Base-by-base conservation (phyloP, 2,113 vertebrate genomes). In the Onychostruthus taczanowskii region DNA sequence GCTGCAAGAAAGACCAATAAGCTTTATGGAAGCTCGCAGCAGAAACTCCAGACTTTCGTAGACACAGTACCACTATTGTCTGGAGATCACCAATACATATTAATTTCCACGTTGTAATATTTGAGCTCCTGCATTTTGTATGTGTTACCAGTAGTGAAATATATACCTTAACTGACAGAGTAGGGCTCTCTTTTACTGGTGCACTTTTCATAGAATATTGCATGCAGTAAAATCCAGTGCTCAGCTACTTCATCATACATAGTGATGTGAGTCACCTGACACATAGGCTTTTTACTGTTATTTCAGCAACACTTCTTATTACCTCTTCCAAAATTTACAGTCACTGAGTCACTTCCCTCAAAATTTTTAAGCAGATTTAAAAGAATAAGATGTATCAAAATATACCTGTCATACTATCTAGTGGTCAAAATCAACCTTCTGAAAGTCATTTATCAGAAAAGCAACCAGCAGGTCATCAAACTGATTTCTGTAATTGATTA, bases 1-100 rank as follows among this genome's bases (percentile, higher is more conserved):
- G 19, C 69, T 62, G 52, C 87, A 87, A 68, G 88, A 87, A 97
- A 97, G 79, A 61, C 35, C 73, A 95, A 61, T 95, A 87, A 88
- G 64, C 74, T 97, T 97, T 97, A 97, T 88, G 89, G 89, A 96
- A 95, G 55, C 73, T 87, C 41, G 64, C 39, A 83, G 77, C 35
- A 95, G 74, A 90, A 94, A 92, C 69, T 88, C 61, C 66, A 78
- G 95, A 81, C n/a, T 94, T 94, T 39, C 74, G 21, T 35, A 93
- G 90, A 94, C 70, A 97, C 59, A 96, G 80, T 96, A 90, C 73
- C 61, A 81, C 53, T 46, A 77, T 86, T 96, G 93, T 96, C 91
- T 97, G 85, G 93, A 95, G 13, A 39, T 56, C 28, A 81, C n/a
- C 24, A 37, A 53, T 58, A 83, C 49, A 62, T 84, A 93, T 90